Base-by-base conservation (phyloP, 2,797 vertebrate genomes). In the Anniella stebbinsi region DNA sequence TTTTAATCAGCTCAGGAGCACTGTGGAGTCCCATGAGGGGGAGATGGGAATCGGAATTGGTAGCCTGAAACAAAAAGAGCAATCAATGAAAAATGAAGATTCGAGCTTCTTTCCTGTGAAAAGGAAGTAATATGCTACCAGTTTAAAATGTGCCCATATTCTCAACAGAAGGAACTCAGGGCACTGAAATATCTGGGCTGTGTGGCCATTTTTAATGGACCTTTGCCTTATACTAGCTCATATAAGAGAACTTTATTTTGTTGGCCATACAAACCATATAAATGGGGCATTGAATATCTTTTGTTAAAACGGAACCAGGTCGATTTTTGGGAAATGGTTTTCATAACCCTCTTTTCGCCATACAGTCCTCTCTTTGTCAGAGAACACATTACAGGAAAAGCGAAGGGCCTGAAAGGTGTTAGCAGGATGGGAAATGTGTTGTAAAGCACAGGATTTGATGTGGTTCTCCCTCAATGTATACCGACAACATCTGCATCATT, bases 171-270 rank as follows among this genome's bases (percentile, higher is more conserved):
- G 54, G 3, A 4, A 91, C 66, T 76, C 1, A 28, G 89, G 78
- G 70, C 82, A 36, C 45, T 86, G 36, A 54, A 18, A 1, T 36
- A 45, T 45, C 45, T 75, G 28, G 60, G 18, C 54, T 85, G 67
- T 86, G 48, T 73, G 18, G 11, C 45, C 75, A 2, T 83, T 67
- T 91, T 89, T 87, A 0, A 0, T 80, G 51, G 72, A 7, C 41
- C 67, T 85, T 66, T 0, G 0, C 36, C 45, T 57, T 72, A 0
- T 0, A 60, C 57, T 86, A 0, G 0, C 45, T 4, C 30, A 21
- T 18, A 41, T 83, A 45, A 41, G 38, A 11, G 28, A 15, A 38
- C 17, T 48, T 57, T 7, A 38, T 2, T 0, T 48, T 89, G 57
- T 7, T 75, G 57, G 57, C 66, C 69, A 86, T 76, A 38, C 12